Evolutionary conservation across 2,888 invertebrate species (phyloP), one percentile per base, ranked within the genome.

Genomic region (Deroplatys truncata): DNA sequence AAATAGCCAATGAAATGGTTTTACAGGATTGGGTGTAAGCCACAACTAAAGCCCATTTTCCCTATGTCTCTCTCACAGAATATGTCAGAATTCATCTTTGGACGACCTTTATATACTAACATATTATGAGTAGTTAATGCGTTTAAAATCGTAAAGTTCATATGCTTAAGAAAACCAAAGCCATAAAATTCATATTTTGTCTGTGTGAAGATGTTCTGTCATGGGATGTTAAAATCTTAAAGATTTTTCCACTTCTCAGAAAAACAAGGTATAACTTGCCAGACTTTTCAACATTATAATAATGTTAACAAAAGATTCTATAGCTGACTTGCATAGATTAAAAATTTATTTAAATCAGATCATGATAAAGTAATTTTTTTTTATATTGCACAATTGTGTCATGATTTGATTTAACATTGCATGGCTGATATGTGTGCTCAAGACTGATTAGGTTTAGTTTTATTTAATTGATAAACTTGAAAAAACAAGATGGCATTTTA

Each of bases 391-490:
- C 56, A 72, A 72, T 72, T 16, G 9, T 72, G 56, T 72, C 56
- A 72, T 72, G 56, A 72, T 72, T 25, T 72, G 56, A 72, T 72
- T 72, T 72, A 72, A 20, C 56, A 20, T 25, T 72, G 56, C 56
- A 20, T 7, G 56, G 56, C 56, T 72, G 20, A 72, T 43, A 82
- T 72, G 29, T 82, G 82, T 49, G 13, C 29, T 28, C 86, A 86
- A 86, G 86, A 86, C 86, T 86, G 86, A 86, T 86, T 86, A 86
- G 86, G 29, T 86, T 82, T 72, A 86, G 86, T 86, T 86, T 86
- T 82, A 82, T 86, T 56, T 25, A 72, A 86, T 72, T 20, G 56
- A 72, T 72, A 72, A 72, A 72, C 56, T 72, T 72, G 56, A 72
- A 20, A 72, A 72, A 72, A n/a, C n/a, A n/a, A 72, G 56, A 72